A percentile compares a stretch with the other conserved stretches of the same genome.
These are phyloP conservation scores for Xenus cinereus DNA, from an alignment of 2,113 vertebrate genomes.

Conservation along the genomic window DNA sequence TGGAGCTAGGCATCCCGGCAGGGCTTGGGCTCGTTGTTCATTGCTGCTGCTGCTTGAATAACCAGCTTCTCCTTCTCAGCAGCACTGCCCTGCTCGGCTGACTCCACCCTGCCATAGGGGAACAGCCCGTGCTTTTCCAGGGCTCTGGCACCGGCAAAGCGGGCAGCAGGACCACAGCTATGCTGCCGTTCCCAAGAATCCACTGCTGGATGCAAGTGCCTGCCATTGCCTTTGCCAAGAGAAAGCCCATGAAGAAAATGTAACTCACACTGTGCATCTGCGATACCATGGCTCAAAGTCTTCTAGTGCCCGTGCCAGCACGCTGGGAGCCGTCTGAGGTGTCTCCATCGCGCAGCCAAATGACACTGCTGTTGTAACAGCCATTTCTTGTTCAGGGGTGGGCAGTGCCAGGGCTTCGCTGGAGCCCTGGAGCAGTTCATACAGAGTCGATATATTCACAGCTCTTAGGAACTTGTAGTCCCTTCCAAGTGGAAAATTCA, in stretches of 20 bases:
- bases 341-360: fast-evolving
- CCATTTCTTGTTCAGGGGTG: background rate
- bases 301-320: background rate
- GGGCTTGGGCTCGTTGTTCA: background rate
- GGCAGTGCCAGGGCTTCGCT: background rate
- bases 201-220: conserved; percentile 2
- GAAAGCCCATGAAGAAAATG: background rate
- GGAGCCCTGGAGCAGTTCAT: background rate
- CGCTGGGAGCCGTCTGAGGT: background rate
- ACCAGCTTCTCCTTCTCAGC: background rate
- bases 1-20: background rate
- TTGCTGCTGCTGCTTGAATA: background rate
- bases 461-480: background rate
- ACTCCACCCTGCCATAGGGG: background rate
- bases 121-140: background rate
- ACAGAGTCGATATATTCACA: background rate
- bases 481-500: conserved; percentile 6
- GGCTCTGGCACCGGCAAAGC: background rate
- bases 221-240: background rate
- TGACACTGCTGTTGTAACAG: background rate
- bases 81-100: background rate
- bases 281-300: background rate
- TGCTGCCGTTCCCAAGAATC: background rate
- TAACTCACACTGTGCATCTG: background rate
- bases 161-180: background rate